Evolutionary conservation across 2,797 vertebrate species (phyloP).

Genomic region (Rhyacichthys aspro): DNA sequence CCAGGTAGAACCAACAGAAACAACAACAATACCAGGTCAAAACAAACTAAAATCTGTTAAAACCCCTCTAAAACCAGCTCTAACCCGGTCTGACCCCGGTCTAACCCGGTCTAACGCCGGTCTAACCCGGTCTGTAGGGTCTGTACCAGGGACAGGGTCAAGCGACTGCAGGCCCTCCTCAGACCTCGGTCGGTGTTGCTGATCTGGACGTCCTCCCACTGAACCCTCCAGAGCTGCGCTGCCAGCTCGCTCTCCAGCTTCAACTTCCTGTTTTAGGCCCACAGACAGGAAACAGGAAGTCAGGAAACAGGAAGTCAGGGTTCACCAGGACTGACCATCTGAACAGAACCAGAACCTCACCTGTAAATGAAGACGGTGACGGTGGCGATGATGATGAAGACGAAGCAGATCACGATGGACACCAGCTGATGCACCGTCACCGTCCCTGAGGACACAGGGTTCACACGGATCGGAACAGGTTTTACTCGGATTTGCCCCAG

Average conservation of each 20-base stretch:
- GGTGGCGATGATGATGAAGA: slow-evolving; percentile 82
- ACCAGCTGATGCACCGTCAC: slow-evolving; percentile 88
- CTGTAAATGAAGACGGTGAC: slow-evolving; percentile 90
- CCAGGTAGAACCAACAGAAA: too few species aligned
- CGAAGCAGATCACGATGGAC: slow-evolving; percentile 85
- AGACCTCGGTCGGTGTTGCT: slow-evolving; percentile 87
- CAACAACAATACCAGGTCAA: too few species aligned
- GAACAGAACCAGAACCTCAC: slow-evolving; percentile 73
- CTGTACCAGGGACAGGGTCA: slow-evolving; percentile 87
- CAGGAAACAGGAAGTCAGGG: slow-evolving; percentile 28
- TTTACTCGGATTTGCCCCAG: too few species aligned
- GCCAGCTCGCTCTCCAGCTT: slow-evolving; percentile 91
- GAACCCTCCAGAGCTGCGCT: slow-evolving; percentile 88
- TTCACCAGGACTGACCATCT: not conserved
- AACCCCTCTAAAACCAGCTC: too few species aligned
- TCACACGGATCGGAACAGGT: too few species aligned
- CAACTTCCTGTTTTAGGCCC: slow-evolving; percentile 81
- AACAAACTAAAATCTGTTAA: too few species aligned
- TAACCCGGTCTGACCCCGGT: too few species aligned
- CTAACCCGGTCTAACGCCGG: too few species aligned
- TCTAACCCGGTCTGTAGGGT: too few species aligned
- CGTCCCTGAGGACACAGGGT: slow-evolving; percentile 77
- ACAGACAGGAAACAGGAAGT: not conserved
- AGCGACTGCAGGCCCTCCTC: slow-evolving; percentile 84
- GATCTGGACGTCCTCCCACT: slow-evolving; percentile 89